A percentile compares a stretch with the other conserved stretches of the same genome.
These are phyloP conservation scores for Octopus sinensis DNA, from an alignment of 1,140 invertebrate genomes.

Conservation along the genomic window DNA sequence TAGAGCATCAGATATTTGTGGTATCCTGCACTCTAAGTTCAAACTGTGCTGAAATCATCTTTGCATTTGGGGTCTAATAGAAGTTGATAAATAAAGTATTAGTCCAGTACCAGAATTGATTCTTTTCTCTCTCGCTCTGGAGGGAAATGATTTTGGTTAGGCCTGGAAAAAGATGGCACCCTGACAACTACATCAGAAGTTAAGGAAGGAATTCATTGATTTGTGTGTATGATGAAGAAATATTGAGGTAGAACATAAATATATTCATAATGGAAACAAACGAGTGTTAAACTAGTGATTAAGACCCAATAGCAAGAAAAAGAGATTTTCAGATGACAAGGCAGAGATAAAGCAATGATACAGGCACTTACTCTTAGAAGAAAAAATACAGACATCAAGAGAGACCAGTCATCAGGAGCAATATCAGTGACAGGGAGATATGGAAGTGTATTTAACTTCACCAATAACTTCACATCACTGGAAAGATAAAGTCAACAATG, in stretches of 20 bases:
- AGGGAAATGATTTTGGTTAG: no score
- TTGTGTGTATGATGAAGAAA: background rate
- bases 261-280: background rate
- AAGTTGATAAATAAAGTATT: no score
- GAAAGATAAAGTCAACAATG: background rate
- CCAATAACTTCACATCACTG: constrained; percentile 10
- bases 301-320: background rate
- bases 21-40: no score
- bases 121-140: no score
- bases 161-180: background rate
- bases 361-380: background rate
- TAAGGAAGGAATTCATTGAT: no score
- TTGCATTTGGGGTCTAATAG: no score
- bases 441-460: background rate
- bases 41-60: no score
- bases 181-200: no score
- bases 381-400: background rate
- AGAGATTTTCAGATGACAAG: background rate
- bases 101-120: no score
- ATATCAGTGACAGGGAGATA: constrained; percentile 4
- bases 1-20: no score
- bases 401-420: background rate
- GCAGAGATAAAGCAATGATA: background rate
- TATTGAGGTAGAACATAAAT: background rate
- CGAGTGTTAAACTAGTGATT: background rate